Conservation (phyloP, 2,888 invertebrate species). For the Drosophila lacicola region DNA sequence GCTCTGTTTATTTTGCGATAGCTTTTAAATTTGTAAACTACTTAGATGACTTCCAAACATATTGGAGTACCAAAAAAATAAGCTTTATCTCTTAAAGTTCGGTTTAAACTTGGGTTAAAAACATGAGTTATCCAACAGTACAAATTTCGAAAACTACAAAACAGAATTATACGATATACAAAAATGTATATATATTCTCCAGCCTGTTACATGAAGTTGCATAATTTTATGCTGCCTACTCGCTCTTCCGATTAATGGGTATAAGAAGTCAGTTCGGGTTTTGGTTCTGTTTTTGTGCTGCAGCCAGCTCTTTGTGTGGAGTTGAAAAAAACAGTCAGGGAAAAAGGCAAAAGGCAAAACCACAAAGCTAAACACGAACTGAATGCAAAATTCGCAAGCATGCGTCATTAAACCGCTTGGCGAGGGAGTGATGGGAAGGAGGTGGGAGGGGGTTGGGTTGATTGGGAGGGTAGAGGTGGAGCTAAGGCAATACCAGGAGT, state of each 20-base stretch:
- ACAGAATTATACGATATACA: too few species aligned
- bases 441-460: neutral
- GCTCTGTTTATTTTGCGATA: neutral
- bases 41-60: neutral
- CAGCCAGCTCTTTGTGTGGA: constrained; percentile 45
- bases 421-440: neutral
- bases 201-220: neutral
- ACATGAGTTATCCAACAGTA: too few species aligned
- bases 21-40: neutral
- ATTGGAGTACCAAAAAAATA: too few species aligned
- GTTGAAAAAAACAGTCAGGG: constrained; percentile 25
- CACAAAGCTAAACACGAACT: constrained; percentile 66
- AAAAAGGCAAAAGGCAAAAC: constrained; percentile 46
- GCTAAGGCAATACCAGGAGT: constrained; percentile 40
- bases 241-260: neutral
- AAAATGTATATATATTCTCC: neutral
- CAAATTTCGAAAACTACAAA: too few species aligned
- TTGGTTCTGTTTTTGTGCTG: constrained; percentile 14
- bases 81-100: too few species aligned
- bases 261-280: constrained; percentile 6
- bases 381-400: constrained; percentile 64
- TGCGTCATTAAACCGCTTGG: constrained; percentile 59
- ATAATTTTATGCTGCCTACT: neutral
- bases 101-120: too few species aligned
- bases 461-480: neutral